phyloP scores from a whole-genome alignment of 1,140 invertebrate species.

The Batillaria attramentaria region DNA sequence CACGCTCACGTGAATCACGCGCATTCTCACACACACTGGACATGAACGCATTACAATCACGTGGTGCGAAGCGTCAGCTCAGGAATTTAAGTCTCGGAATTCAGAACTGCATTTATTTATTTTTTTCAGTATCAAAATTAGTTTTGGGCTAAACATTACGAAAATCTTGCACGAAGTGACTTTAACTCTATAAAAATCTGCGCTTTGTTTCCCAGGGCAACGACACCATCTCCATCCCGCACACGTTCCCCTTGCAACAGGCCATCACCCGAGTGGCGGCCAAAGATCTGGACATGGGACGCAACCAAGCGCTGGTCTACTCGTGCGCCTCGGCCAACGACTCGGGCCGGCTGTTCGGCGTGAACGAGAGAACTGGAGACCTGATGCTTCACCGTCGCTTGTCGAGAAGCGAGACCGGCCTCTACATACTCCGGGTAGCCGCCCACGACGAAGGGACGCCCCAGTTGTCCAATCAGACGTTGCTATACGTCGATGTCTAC shows the following conservation, averaged over 20 bases:
- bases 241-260: slow-evolving; percentile 89
- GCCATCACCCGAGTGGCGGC: slow-evolving; percentile 45
- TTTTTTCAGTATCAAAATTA: no score
- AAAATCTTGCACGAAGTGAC: no score
- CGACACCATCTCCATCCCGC: slow-evolving; percentile 76
- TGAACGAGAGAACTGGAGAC: slow-evolving; percentile 86
- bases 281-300: slow-evolving; percentile 67
- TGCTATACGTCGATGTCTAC: slow-evolving; percentile 78
- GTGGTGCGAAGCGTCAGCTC: no score
- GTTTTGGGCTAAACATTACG: no score
- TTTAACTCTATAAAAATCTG: no score
- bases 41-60: no score
- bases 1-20: no score
- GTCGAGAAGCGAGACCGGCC: slow-evolving; percentile 80
- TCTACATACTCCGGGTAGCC: slow-evolving; percentile 86
- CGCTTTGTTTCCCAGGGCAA: no score
- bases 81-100: no score
- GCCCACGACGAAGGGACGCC: slow-evolving; percentile 89
- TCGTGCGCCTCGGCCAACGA: slow-evolving; percentile 85
- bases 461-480: slow-evolving; percentile 84
- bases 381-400: slow-evolving; percentile 77
- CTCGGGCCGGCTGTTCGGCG: slow-evolving; percentile 85
- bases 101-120: no score
- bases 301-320: slow-evolving; percentile 93
- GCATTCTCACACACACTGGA: no score